phyloP scores from a whole-genome alignment of 1,140 invertebrate species.

The Ylistrum balloti region DNA sequence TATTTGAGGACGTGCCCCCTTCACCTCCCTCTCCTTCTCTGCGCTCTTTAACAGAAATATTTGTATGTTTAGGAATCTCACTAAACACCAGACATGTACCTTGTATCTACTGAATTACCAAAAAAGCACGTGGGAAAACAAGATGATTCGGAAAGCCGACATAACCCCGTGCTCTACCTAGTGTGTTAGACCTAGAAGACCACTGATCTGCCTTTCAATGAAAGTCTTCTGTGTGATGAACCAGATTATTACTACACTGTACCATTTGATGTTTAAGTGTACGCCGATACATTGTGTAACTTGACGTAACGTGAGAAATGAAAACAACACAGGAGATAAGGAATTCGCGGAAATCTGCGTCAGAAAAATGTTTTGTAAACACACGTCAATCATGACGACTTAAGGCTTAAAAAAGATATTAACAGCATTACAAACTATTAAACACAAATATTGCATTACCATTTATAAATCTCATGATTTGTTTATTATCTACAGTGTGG shows the following conservation, averaged over 20 bases:
- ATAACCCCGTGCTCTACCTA: no score
- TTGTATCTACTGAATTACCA: background rate
- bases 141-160: no score
- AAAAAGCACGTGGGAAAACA: background rate
- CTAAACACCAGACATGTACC: background rate
- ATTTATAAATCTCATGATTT: background rate
- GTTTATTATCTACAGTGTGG: no score
- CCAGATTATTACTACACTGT: background rate
- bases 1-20: background rate
- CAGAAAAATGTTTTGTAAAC: background rate
- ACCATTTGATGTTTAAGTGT: slow-evolving; percentile 3
- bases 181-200: no score
- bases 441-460: background rate
- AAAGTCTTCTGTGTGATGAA: background rate
- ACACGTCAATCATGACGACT: background rate
- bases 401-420: no score
- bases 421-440: background rate
- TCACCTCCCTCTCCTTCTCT: no score
- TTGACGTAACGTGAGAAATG: background rate
- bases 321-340: background rate
- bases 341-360: background rate
- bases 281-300: background rate
- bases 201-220: no score
- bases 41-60: no score
- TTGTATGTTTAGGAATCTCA: background rate